Percentiles rank a stretch among this genome's conserved stretches.
Evolutionary conservation across 2,888 invertebrate genomes (phyloP).

Genomic region (Zelleria hepariella): DNA sequence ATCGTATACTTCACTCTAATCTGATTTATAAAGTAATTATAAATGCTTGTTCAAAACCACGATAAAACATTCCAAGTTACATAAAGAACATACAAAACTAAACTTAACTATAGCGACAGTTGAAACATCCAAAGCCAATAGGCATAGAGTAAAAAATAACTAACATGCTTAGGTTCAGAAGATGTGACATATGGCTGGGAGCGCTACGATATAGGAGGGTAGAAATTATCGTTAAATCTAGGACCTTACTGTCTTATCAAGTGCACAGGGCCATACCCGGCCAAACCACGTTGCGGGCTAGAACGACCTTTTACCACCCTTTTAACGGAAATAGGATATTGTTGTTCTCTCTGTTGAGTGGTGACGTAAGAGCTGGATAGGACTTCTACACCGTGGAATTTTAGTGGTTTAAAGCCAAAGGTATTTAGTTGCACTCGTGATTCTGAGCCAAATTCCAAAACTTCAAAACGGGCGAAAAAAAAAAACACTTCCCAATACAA

Average conservation of each 20-base stretch:
- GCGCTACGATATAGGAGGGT: not conserved
- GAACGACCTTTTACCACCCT: too few relatives aligned
- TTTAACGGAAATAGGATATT: too few relatives aligned
- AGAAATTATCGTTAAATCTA: not conserved
- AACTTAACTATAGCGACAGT: conserved; percentile 5
- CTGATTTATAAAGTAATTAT: not conserved
- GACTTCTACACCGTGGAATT: too few relatives aligned
- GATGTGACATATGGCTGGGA: conserved; percentile 1
- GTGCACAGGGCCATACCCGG: too few relatives aligned
- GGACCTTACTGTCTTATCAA: not conserved
- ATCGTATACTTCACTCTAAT: not conserved
- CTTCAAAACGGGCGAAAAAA: too few relatives aligned
- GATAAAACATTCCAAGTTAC: conserved; percentile 2
- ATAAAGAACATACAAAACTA: not conserved
- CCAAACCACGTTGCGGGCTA: too few relatives aligned
- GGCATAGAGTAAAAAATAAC: conserved; percentile 1
- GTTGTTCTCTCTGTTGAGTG: too few relatives aligned
- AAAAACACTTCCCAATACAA: too few relatives aligned
- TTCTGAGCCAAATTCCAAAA: too few relatives aligned
- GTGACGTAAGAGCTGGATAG: too few relatives aligned
- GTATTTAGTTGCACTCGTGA: too few relatives aligned
- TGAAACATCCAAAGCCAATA: conserved; percentile 8
- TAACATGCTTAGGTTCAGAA: not conserved
- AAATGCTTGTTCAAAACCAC: conserved; percentile 2
- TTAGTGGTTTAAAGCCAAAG: too few relatives aligned